Evolutionary conservation across 1,140 invertebrate species (phyloP), one percentile per base, ranked within the genome.

Genomic region (Philopotamus ludificatus): DNA sequence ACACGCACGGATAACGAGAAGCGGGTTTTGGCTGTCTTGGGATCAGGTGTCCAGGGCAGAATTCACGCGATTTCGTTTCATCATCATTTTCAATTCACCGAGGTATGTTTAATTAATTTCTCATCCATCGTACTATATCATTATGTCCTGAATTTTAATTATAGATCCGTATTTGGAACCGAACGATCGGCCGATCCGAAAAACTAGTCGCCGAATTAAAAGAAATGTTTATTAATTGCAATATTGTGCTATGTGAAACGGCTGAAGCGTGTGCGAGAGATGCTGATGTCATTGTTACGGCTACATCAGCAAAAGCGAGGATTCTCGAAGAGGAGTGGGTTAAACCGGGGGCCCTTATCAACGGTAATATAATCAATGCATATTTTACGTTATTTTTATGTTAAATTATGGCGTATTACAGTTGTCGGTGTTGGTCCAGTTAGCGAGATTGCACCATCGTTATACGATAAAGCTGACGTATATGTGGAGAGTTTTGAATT

Each of bases 271-370:
- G 82, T 62, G 79, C 83, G 2, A 72, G 71, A 65, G 74, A 75
- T 68, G 84, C 84, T 44, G 84, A 86, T 74, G 76, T 85, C n/a
- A 81, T 86, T 44, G 74, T 83, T 8, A 84, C 83, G 9, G 80
- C 79, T 0, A 85, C 84, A 2, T 68, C 68, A 21, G 71, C 79
- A 9, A 70, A 55, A 15, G 72, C 70, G 51, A 79, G 82, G 4
- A 71, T 86, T 12, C 53, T 86, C 4, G 66, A 77, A 50, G 68
- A 67, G 10, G 73, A 77, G 34, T 84, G 81, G 81, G 67, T 86
- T 1, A 84, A 84, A 75, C 59, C 71, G 2, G 80, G 79, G 42
- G 81, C 77, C 53, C 82, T 84, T 9, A 20, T 69, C 34, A 66
- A 62, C 12, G 63, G 67, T 69, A 47, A n/a, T n/a, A n/a, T n/a